Conservation (phyloP, 2,113 vertebrate species). For the Cichladusa arquata region DNA sequence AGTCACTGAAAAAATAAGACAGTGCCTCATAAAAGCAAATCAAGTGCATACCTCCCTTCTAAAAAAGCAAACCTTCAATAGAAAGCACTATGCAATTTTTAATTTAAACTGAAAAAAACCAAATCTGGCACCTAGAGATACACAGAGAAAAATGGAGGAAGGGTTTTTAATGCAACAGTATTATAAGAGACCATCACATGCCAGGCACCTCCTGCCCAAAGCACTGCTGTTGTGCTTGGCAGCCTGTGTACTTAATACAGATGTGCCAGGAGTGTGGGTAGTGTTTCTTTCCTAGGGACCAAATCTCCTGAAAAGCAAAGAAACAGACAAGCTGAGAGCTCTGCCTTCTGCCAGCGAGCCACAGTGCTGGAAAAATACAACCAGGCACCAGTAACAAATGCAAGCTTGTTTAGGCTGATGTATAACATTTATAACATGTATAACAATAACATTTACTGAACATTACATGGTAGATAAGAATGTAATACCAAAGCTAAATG, state of each 20-base stretch:
- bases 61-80: background rate
- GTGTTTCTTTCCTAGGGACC: background rate
- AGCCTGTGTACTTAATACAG: background rate
- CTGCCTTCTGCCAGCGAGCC: background rate
- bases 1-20: background rate
- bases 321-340: background rate
- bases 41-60: background rate
- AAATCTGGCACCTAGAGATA: background rate
- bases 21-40: background rate
- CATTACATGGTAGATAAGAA: background rate
- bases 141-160: background rate
- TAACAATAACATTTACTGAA: background rate
- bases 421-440: background rate
- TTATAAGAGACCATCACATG: background rate
- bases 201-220: background rate
- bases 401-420: background rate
- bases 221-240: background rate
- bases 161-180: background rate
- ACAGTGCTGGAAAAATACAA: constrained; percentile 13
- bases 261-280: background rate
- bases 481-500: background rate
- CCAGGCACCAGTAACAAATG: background rate
- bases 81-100: background rate
- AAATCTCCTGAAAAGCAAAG: background rate
- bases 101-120: background rate